phyloP scores from a whole-genome alignment of 2,888 invertebrate genomes.

The Cataglyphis cursor region DNA sequence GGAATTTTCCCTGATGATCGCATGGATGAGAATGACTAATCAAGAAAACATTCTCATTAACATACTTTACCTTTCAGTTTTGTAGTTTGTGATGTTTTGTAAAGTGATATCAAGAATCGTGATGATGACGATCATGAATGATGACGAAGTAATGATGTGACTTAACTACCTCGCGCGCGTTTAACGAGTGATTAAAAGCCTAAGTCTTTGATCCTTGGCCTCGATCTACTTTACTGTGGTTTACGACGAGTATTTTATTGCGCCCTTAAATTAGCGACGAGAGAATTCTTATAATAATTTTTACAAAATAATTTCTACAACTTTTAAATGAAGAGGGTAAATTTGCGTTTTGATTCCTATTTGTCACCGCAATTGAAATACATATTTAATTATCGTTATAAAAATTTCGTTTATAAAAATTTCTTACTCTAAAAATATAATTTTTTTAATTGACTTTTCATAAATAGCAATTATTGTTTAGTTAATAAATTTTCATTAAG shows the following conservation, averaged over 20 bases:
- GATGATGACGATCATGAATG: conserved; percentile 15
- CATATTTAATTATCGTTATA: background rate
- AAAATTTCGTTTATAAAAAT: background rate
- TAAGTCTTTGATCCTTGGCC: conserved; percentile 43
- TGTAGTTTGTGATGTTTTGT: background rate
- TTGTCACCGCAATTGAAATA: background rate
- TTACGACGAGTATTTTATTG: conserved; percentile 25
- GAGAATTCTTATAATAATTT: background rate
- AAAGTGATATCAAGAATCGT: conserved; percentile 24
- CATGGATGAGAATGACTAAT: background rate
- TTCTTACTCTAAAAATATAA: background rate
- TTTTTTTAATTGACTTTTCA: background rate
- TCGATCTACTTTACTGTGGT: conserved; percentile 46
- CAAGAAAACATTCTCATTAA: background rate
- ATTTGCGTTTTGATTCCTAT: background rate
- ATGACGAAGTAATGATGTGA: conserved; percentile 4
- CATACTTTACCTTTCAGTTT: background rate
- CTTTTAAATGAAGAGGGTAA: background rate
- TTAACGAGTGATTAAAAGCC: conserved; percentile 48
- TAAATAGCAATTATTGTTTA: background rate
- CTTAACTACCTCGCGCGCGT: background rate
- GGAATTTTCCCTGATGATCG: background rate
- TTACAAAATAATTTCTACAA: background rate
- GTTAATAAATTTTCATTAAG: background rate
- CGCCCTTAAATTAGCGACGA: conserved; percentile 22